These are phyloP conservation scores for Tubulanus polymorphus DNA, from an alignment of 2,888 invertebrate genomes.

Conservation along the genomic window DNA sequence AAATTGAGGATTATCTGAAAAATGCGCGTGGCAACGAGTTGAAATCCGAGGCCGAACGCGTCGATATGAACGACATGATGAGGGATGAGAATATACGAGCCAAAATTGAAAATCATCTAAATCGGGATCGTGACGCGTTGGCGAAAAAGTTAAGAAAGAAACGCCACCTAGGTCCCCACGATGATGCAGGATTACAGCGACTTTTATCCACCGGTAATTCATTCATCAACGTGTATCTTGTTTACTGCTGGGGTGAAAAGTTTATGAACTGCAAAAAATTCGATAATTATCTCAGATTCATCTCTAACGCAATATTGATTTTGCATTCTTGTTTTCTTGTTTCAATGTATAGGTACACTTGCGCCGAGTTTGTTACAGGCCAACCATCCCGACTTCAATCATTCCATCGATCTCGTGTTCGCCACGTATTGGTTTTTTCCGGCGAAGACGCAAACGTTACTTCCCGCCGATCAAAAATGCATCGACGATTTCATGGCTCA, in stretches of 20 bases:
- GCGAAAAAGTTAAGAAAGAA: conserved; percentile 8
- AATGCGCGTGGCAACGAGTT: too few species aligned
- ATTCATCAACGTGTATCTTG: too few species aligned
- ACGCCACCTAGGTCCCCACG: conserved; percentile 55
- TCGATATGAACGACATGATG: not conserved
- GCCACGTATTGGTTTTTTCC: conserved; percentile 72
- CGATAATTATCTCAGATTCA: too few species aligned
- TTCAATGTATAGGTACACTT: conserved; percentile 50
- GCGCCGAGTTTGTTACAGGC: conserved; percentile 49
- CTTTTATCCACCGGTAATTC: conserved; percentile 54
- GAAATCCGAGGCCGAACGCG: too few species aligned
- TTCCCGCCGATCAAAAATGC: conserved; percentile 65
- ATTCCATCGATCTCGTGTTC: conserved; percentile 64
- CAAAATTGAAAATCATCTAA: not conserved
- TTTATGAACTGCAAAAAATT: too few species aligned
- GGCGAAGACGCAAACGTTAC: conserved; percentile 55
- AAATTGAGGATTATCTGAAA: too few species aligned
- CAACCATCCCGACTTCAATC: conserved; percentile 52
- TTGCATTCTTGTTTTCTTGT: too few species aligned
- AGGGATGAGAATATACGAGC: not conserved
- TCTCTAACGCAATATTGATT: too few species aligned
- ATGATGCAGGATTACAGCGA: conserved; percentile 52
- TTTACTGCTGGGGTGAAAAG: too few species aligned
- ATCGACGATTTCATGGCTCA: conserved; percentile 59
- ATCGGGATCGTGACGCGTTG: not conserved